Evolutionary conservation across 2,888 invertebrate species (phyloP).

Genomic region (Phorcus lineatus): DNA sequence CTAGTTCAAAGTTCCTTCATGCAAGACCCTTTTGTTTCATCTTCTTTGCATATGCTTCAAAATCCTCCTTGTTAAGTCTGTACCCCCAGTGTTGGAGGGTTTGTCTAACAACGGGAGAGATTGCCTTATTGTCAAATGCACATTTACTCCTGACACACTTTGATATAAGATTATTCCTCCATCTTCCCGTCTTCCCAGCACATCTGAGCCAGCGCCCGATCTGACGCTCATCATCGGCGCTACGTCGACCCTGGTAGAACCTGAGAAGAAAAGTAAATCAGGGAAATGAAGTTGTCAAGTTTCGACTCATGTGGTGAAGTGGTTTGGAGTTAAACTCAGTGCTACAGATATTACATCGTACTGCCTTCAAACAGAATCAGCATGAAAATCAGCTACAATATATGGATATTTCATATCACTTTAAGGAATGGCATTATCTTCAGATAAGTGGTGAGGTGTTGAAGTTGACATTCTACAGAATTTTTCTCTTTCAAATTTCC

Average conservation of each 20-base stretch:
- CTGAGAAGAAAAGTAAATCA: slow-evolving; percentile 34
- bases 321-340: no score
- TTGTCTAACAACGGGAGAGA: slow-evolving; percentile 67
- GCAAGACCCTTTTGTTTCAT: slow-evolving; percentile 37
- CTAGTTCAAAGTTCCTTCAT: neutral
- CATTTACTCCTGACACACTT: slow-evolving; percentile 61
- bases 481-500: no score
- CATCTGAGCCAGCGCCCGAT: slow-evolving; percentile 66
- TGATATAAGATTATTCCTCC: slow-evolving; percentile 64
- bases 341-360: no score
- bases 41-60: slow-evolving; percentile 53
- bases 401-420: no score
- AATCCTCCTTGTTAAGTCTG: slow-evolving; percentile 58
- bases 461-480: no score
- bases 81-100: slow-evolving; percentile 69
- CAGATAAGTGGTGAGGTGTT: no score
- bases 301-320: no score
- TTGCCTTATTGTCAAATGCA: slow-evolving; percentile 51
- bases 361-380: no score
- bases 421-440: no score
- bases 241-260: slow-evolving; percentile 63
- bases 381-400: no score
- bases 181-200: slow-evolving; percentile 61
- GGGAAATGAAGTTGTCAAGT: no score
- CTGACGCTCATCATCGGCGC: slow-evolving; percentile 63